Base-by-base conservation (phyloP, 2,888 invertebrate species). In the Harpagoxenus sublaevis region DNA sequence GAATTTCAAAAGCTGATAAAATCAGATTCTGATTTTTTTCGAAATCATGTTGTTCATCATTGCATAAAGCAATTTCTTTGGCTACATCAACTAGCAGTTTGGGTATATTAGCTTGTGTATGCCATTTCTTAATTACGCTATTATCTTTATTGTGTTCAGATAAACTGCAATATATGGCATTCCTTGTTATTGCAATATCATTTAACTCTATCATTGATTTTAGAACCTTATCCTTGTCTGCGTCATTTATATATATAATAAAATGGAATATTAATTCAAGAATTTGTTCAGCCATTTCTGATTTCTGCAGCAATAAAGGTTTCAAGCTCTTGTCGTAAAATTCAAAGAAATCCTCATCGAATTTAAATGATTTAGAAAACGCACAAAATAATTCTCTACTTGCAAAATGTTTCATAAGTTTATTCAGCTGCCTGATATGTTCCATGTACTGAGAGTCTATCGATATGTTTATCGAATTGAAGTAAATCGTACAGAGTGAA, bases 261-360 rank as follows among this genome's bases (percentile, higher is more conserved):
- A 97, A 92, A 83, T 96, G 95, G 93, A 98, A 97, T 68, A 97
- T 95, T 15, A 97, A 95, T 91, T 97, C 96, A 2, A 97, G 95
- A 2, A 97, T 95, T 51, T 96, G 93, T 87, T 96, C 96, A 57
- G 96, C 96, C 31, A 96, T 95, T 89, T 96, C 96, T 0, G 95
- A 93, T 71, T 96, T 96, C 0, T 95, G 95, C 0, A 94, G 89
- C 74, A 97, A 94, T 96, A 97, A 97, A 0, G 88, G 90, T 35
- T 94, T 93, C 78, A 96, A 89, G 84, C 94, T 94, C 1, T 92
- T 90, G 23, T 95, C 94, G 83, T 96, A 96, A 85, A 96, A 93
- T 9, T 90, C 88, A 2, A 92, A 87, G n/a, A 95, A 90, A 85
- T 90, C 89, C 0, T 91, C 92, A 4, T 91, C 90, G 5, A 94